Conservation (phyloP, 2,797 vertebrate species). For the Sciurus carolinensis region DNA sequence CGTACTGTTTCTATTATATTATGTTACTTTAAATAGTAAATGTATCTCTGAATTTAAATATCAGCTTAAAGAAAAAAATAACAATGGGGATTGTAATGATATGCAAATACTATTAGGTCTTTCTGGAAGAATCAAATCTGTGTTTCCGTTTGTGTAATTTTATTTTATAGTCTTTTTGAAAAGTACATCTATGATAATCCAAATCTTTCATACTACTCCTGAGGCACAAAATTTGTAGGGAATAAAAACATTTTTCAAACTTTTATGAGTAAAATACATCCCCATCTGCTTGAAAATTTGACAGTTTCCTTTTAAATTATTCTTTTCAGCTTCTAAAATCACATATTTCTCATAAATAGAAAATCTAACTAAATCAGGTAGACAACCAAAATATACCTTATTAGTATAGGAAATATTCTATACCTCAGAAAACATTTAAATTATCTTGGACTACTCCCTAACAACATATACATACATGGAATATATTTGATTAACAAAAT, state of each 20-base stretch:
- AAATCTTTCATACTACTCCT: constrained; percentile 31
- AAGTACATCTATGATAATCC: constrained; percentile 32
- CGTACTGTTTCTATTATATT: constrained; percentile 58
- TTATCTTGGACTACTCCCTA: not conserved
- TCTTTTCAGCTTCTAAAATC: constrained; percentile 23
- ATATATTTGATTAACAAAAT: not conserved
- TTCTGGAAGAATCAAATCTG: constrained; percentile 67
- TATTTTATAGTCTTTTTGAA: constrained; percentile 63
- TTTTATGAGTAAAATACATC: constrained; percentile 62
- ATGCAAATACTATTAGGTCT: constrained; percentile 67
- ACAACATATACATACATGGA: not conserved
- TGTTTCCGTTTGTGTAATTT: constrained; percentile 60
- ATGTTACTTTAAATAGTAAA: constrained; percentile 61
- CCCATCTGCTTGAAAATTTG: constrained; percentile 28
- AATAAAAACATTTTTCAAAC: constrained; percentile 47
- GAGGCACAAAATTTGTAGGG: not conserved
- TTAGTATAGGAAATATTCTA: not conserved
- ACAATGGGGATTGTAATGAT: constrained; percentile 11
- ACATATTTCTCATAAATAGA: not conserved
- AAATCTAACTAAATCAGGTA: not conserved
- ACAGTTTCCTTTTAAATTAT: constrained; percentile 33
- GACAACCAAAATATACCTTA: not conserved
- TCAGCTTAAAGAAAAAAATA: constrained; percentile 67
- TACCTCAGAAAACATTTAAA: not conserved
- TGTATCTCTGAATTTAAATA: constrained; percentile 73